A percentile compares a stretch with the other conserved stretches of the same genome.
These are phyloP conservation scores for Folsomia manolachei DNA, from an alignment of 2,888 invertebrate species.

Conservation along the genomic window DNA sequence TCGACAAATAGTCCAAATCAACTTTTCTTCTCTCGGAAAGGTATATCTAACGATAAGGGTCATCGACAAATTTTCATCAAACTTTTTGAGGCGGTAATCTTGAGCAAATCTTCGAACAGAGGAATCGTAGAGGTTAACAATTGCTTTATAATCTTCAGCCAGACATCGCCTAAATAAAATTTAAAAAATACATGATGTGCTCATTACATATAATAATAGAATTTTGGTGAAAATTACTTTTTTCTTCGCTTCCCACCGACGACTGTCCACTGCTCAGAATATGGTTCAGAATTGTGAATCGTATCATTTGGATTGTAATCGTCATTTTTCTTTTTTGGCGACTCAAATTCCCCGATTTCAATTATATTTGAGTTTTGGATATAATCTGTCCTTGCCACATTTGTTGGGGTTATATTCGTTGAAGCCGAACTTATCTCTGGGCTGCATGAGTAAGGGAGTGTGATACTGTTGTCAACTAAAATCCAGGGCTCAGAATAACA, in stretches of 20 bases:
- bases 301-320: neutral
- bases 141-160: neutral
- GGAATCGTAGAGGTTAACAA: neutral
- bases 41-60: slow-evolving; percentile 2
- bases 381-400: too few relatives aligned
- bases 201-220: neutral
- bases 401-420: too few relatives aligned
- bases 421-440: too few relatives aligned
- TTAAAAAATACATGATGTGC: neutral
- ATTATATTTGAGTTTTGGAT: too few relatives aligned
- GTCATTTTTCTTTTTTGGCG: slow-evolving; percentile 9
- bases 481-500: too few relatives aligned
- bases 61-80: neutral
- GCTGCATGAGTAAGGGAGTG: too few relatives aligned
- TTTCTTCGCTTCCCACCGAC: neutral
- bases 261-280: slow-evolving; percentile 6
- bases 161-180: neutral
- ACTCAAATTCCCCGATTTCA: slow-evolving; percentile 22
- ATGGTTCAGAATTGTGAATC: neutral
- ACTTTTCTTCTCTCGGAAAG: neutral
- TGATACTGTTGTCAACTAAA: too few relatives aligned
- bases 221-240: slow-evolving; percentile 1
- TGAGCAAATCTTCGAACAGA: slow-evolving; percentile 17
- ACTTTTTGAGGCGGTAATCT: slow-evolving; percentile 5
- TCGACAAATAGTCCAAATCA: slow-evolving; percentile 12